Evolutionary conservation across 2,888 invertebrate species (phyloP), one percentile per base, ranked within the genome.

Genomic region (Hirudinaria manillensis): DNA sequence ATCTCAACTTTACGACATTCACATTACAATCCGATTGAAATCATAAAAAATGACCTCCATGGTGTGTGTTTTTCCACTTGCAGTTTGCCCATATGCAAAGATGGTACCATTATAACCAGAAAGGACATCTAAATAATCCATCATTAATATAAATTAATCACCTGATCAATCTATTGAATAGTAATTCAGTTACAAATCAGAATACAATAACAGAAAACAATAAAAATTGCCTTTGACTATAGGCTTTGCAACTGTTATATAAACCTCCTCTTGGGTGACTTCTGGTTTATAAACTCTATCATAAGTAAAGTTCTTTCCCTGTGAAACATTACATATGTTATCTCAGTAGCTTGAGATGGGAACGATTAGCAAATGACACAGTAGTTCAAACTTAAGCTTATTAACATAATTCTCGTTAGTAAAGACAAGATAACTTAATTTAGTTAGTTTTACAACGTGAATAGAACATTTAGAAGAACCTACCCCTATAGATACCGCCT

Each of bases 211-310:
- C 68, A 32, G 16, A 68, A 68, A 32, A 68, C 24, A 32, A n/a
- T 34, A 68, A 68, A 34, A 13, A 7, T 29, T 32, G 89, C 89
- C 89, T 84, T 89, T 88, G 29, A 99, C 99, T 88, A 99, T 99
- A 81, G 96, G 95, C 87, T 96, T 96, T 80, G 99, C 99, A 75
- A 96, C 93, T 87, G 94, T 94, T 90, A 92, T 93, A 89, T 99
- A 99, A 29, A 99, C 97, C 88, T 95, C 93, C 86, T 98, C 97
- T 89, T 99, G 99, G 68, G 94, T 93, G 80, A 95, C 94, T 88
- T 94, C 96, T 83, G 99, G 98, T 87, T 97, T 98, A 87, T 99
- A 95, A 83, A 99, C 97, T 90, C 94, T 94, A 87, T 99, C 99
- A 88, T 95, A 99, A 82, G 96, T 89, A 88, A 97, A 99, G 80